These are phyloP conservation scores for Lasioglossum albipes DNA, from an alignment of 1,140 invertebrate species.

Conservation along the genomic window DNA sequence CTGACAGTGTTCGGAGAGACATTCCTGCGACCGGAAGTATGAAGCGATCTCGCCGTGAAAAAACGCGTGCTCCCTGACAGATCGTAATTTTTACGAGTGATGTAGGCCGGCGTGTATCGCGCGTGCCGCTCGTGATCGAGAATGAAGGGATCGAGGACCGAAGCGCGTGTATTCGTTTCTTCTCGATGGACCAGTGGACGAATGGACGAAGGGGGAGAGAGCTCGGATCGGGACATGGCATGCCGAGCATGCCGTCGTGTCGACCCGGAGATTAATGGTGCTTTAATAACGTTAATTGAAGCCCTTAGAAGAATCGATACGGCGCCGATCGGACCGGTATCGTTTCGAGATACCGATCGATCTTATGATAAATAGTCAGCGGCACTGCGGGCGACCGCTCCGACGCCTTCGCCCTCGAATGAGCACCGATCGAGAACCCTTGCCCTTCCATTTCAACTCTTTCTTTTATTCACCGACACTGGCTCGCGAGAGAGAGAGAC, in stretches of 20 bases:
- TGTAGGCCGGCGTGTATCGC: conserved; percentile 40
- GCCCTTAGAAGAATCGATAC: conserved; percentile 79
- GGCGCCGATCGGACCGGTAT: conserved; percentile 74
- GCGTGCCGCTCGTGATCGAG: conserved; percentile 50
- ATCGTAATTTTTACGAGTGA: neutral
- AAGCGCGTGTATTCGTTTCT: conserved; percentile 44
- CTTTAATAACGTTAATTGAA: conserved; percentile 81
- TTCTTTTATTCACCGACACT: conserved; percentile 49
- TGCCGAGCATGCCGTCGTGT: conserved; percentile 72
- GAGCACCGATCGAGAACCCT: conserved; percentile 45
- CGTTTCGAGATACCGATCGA: conserved; percentile 78
- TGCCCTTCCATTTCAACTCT: conserved; percentile 52
- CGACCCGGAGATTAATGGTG: conserved; percentile 76
- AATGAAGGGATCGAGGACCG: conserved; percentile 48
- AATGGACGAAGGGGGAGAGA: conserved; percentile 41
- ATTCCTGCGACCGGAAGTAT: no score
- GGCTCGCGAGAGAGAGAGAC: neutral
- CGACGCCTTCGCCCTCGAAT: conserved; percentile 71
- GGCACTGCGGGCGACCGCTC: conserved; percentile 77
- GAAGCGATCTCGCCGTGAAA: no score
- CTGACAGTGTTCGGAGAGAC: no score
- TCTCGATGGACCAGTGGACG: conserved; percentile 23
- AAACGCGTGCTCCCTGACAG: no score
- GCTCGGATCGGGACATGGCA: conserved; percentile 62
- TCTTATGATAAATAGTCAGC: conserved; percentile 80